Evolutionary conservation across 2,113 vertebrate genomes (phyloP), one percentile per base, ranked within the genome.

Genomic region (Solenodon paradoxus): DNA sequence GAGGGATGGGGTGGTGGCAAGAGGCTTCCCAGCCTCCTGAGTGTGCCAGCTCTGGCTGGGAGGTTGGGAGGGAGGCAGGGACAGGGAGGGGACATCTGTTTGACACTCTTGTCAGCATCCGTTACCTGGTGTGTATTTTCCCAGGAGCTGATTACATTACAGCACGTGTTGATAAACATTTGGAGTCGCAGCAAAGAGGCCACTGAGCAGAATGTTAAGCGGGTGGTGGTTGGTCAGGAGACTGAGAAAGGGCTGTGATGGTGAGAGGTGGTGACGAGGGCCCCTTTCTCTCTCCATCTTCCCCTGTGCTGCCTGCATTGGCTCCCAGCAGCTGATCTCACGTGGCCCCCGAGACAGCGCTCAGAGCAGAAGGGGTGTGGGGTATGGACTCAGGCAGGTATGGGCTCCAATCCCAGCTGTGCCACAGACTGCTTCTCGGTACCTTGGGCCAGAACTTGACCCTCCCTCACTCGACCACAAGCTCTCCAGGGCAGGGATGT

Each of bases 121-220:
- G 32, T 97, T 97, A 98, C 98, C 98, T 98, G 98, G 97, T 78
- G 97, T 97, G 97, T 98, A 97, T 98, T 98, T 98, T 98, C 98
- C 97, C 98, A 93, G 97, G 79, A 95, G 98, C 98, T 98, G 98
- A 98, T 98, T 98, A 61, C 97, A 98, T 98, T 98, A 98, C 94
- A 96, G 97, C 75, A 88, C 17, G 92, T 98, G 98, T 98, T 98
- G 98, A 98, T 98, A 98, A 98, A 98, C 98, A 98, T 97, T 98
- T 87, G 30, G 97, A 98, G 96, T 97, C 83, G 3, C 94, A 68
- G 96, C 97, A 49, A 95, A 87, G 97, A 83, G 72, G 97, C 77
- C 42, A 95, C 97, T 91, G 97, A 96, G 81, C 5, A 6, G 96
- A 98, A 98, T 98, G 92, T 78, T 96, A 97, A 96, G 95, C 42